Base-by-base conservation (phyloP, 2,797 vertebrate genomes). In the Anisognathus igniventris region DNA sequence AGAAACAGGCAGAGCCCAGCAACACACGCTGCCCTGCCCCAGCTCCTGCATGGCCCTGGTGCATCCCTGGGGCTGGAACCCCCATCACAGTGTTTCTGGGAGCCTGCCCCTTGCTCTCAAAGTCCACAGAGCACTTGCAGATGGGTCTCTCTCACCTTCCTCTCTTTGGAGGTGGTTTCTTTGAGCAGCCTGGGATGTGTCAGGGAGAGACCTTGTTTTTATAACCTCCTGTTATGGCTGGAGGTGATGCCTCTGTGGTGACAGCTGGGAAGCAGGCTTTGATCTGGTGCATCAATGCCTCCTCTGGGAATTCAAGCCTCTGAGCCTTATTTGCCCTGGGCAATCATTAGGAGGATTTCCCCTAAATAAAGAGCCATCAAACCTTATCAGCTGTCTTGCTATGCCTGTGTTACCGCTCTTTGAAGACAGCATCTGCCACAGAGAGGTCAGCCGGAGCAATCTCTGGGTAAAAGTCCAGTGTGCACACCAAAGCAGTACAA, bases 141-240 rank as follows among this genome's bases (percentile, higher is more conserved):
- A 57, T 3, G 7, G 40, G 28, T 91, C 35, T 78, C 25, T 83
- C n/a, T 76, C 2, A 5, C 24, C 30, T 64, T 78, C 45, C 67
- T 21, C 51, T 65, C 50, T 58, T 61, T 60, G 33, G 73, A 91
- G 42, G 18, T 0, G 1, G 48, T 48, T 24, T 35, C 42, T 47
- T 71, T 66, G 51, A 71, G 78, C 42, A 48, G 73, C 48, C 88
- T 93, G 88, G 62, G 66, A 79, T 81, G 44, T 81, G 83, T 92
- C 76, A 82, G 58, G 44, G 73, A 93, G 35, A 91, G 68, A 60
- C 81, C 22, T 86, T 95, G 94, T 84, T 96, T 95, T 81, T 73
- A 92, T 93, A 94, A 93, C 93, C 92, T 95, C 77, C 80, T 92
- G 51, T 88, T 95, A 91, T n/a, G 77, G 87, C 94, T 88, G 85